phyloP scores from a whole-genome alignment of 2,113 vertebrate species.

The Plecotus auritus region DNA sequence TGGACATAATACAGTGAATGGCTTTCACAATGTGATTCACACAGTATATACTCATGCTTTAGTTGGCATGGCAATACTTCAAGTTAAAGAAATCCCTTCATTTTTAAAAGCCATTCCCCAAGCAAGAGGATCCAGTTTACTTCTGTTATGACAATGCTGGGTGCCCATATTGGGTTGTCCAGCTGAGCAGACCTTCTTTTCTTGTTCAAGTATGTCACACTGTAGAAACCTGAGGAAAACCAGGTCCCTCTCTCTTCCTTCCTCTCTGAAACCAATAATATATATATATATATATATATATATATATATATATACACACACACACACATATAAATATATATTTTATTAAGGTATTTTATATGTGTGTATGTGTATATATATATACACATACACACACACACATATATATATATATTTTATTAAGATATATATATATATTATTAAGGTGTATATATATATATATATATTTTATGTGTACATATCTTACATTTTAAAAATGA shows the following conservation, averaged over 20 bases:
- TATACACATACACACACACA: too few relatives aligned
- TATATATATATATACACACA: too few relatives aligned
- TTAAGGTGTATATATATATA: too few relatives aligned
- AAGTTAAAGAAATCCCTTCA: neutral
- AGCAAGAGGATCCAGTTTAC: neutral
- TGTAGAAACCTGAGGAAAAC: neutral
- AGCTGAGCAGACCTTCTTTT: neutral
- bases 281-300: too few relatives aligned
- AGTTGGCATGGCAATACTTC: neutral
- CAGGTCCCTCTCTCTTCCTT: neutral
- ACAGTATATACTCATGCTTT: neutral
- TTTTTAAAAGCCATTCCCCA: neutral
- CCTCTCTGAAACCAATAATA: too few relatives aligned
- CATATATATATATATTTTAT: too few relatives aligned
- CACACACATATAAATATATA: too few relatives aligned
- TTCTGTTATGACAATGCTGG: neutral
- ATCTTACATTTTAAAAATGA: neutral
- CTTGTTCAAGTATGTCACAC: neutral
- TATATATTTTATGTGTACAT: too few relatives aligned
- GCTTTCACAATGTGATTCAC: neutral
- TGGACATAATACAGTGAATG: neutral
- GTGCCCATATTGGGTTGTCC: neutral
- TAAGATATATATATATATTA: too few relatives aligned
- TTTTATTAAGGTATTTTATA: too few relatives aligned
- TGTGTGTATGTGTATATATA: too few relatives aligned